Percentiles rank a stretch among this genome's conserved stretches.
phyloP scores from a whole-genome alignment of 2,113 vertebrate genomes.

The Siphamia tubifer region DNA sequence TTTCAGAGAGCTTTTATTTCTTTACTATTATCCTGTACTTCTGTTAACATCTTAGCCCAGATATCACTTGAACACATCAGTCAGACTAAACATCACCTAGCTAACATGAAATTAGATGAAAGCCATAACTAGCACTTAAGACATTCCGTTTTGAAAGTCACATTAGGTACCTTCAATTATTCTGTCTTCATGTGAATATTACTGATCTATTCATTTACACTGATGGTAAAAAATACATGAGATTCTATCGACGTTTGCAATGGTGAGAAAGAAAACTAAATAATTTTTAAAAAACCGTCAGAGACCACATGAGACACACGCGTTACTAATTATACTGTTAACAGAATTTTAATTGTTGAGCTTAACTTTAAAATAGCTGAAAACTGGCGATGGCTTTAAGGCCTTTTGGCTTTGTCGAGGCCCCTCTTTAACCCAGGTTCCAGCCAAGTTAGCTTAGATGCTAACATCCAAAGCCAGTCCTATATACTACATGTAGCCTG shows the following conservation, averaged over 20 bases:
- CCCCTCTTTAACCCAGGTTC: slow-evolving; percentile 55
- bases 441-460: slow-evolving; percentile 52
- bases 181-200: neutral
- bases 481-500: slow-evolving; percentile 3
- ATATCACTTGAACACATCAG: too few species aligned
- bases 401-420: slow-evolving; percentile 49
- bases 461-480: slow-evolving; percentile 38
- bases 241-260: neutral
- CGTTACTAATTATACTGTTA: neutral
- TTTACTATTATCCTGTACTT: too few species aligned
- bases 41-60: too few species aligned
- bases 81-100: neutral
- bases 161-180: neutral
- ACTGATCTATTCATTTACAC: neutral
- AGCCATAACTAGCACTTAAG: neutral
- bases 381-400: slow-evolving; percentile 38
- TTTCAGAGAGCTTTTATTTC: too few species aligned
- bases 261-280: too few species aligned
- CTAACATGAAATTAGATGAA: neutral
- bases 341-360: neutral
- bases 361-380: neutral
- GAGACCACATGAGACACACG: neutral
- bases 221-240: neutral
- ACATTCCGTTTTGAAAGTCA: neutral
- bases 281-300: too few species aligned